Base-by-base conservation (phyloP, 2,888 invertebrate species). In the Pseudococcus longispinus region DNA sequence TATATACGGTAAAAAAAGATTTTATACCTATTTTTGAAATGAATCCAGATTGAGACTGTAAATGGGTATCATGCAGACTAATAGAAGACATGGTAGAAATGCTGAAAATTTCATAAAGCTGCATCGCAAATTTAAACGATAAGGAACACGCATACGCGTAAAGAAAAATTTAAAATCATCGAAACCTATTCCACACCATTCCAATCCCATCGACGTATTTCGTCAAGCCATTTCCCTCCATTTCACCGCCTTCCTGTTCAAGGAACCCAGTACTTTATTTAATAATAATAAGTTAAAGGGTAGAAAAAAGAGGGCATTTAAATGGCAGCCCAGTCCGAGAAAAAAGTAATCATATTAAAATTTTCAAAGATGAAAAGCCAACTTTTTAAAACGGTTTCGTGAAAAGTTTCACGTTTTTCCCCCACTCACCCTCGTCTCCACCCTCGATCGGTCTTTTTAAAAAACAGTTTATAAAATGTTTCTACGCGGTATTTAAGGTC, bases 351-450 rank as follows among this genome's bases (percentile, higher is more conserved):
- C 37, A 42, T 42, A 80, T 80, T 80, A 80, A 80, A 80, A 80
- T 80, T 80, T 80, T 80, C 42, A 80, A 80, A 80, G 77, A 80
- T 80, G 70, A 80, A 80, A 80, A 80, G 77, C 23, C 13, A 80
- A 37, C 77, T 80, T 80, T 80, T 80, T 80, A 80, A 80, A 80
- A 42, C 42, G 77, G 37, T 60, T 60, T 60, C 60, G 60, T 23
- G 37, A 80, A 42, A 80, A 42, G 37, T 80, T 80, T 80, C 77
- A 29, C 77, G 77, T 80, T 42, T 42, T 80, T 80, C 13, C 18
- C 5, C 20, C n/a, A n/a, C 55, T n/a, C 15, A 3, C 46, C n/a
- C 60, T n/a, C n/a, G n/a, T n/a, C 60, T 1, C 2, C 23, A 20
- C 23, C 60, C 0, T 60, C 60, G 9, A 1, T 23, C 23, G 60